Evolutionary conservation across 2,888 invertebrate species (phyloP), one percentile per base, ranked within the genome.

Genomic region (Psylliodes chrysocephalus): DNA sequence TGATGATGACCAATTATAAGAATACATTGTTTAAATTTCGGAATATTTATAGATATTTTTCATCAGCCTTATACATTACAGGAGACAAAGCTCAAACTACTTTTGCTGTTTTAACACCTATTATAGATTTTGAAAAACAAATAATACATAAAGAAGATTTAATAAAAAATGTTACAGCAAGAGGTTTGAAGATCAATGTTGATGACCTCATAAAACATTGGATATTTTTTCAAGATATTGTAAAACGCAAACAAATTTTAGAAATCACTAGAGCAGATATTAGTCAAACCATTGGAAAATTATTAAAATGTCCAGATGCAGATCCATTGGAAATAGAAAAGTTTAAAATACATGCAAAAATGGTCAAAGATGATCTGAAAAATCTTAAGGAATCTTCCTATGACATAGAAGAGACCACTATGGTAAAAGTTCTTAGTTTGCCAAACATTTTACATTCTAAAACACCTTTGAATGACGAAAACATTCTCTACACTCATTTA

Each of bases 351-450:
- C 86, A 88, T 73, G 84, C 73, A 1, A 77, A 75, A 64, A 46
- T 79, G 35, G 72, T 81, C 12, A 82, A 81, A 66, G 77, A 80
- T 44, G 89, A 91, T 69, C 78, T 90, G n/a, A 90, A 87, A 77
- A 82, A 83, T 25, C 74, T 92, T 0, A 90, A 87, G 76, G 82
- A 85, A 8, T 84, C 85, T 42, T 79, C 89, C n/a, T 90, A 91
- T 86, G 87, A 87, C n/a, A 83, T 93, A 4, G 92, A 94, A 78
- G 90, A 91, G 77, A 85, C 85, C 53, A 88, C 91, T 6, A 84
- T 91, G 46, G 77, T 88, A 25, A 85, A 86, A 73, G 85, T 86
- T 63, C 82, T 94, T 54, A 85, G 86, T 73, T 77, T 94, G 56
- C 94, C 94, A 0, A 94, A 93, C 78, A 73, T 78, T 49, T 75